A percentile compares a stretch with the other conserved stretches of the same genome.
Conservation (phyloP, 2,888 invertebrate species). For the Ypsolopha sequella region DNA sequence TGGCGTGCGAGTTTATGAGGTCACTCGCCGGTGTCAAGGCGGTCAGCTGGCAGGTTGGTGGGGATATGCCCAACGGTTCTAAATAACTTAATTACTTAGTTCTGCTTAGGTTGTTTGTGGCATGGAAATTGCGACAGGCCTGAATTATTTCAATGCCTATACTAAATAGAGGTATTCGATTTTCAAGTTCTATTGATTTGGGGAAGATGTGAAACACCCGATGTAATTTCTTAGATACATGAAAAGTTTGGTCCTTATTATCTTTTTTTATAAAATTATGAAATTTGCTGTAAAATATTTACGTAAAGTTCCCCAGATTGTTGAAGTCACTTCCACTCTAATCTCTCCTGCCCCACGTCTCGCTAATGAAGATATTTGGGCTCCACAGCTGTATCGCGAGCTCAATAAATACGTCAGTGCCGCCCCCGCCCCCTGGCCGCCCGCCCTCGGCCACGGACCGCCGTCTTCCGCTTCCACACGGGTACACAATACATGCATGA, state of each 20-base stretch:
- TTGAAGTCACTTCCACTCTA: conserved; percentile 21
- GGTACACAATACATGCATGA: too few relatives aligned
- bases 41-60: background rate
- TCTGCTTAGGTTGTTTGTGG: too few relatives aligned
- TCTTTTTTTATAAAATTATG: too few relatives aligned
- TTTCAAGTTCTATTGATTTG: too few relatives aligned
- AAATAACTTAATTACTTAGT: background rate
- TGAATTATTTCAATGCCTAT: too few relatives aligned
- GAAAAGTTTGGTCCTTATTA: too few relatives aligned
- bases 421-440: conserved; percentile 7
- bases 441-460: background rate
- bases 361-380: conserved; percentile 56
- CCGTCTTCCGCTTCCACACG: background rate
- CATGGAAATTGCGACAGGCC: too few relatives aligned
- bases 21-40: conserved; percentile 11
- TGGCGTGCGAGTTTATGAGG: conserved; percentile 18
- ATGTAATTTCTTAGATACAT: too few relatives aligned
- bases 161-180: too few relatives aligned
- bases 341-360: conserved; percentile 21
- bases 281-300: too few relatives aligned
- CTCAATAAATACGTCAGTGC: conserved; percentile 37
- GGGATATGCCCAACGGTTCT: background rate
- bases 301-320: too few relatives aligned
- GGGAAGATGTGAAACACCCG: too few relatives aligned
- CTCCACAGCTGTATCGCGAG: conserved; percentile 31